Base-by-base conservation (phyloP, 2,888 invertebrate species). In the Piscicola geometra region DNA sequence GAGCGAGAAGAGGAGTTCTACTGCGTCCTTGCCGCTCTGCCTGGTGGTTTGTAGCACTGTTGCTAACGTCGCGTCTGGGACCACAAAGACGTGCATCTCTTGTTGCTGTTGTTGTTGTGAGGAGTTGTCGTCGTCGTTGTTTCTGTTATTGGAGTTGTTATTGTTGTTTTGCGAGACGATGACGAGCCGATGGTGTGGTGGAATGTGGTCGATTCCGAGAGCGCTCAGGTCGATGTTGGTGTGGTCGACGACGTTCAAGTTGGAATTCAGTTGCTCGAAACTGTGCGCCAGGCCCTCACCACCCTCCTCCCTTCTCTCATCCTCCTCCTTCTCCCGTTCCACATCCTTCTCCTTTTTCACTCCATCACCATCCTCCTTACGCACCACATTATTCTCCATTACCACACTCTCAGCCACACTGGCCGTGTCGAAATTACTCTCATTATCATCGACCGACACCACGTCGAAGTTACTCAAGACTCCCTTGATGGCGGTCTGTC, bases 161-260 rank as follows among this genome's bases (percentile, higher is more conserved):
- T n/a, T 30, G 9, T 33, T 47, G 2, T 52, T n/a, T 33, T 32
- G 32, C 18, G 73, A 33, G 25, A 73, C 28, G 41, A 73, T 52
- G 25, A 73, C 73, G 52, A 73, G 64, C 12, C 35, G 30, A 52
- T 73, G 73, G n/a, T 41, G 32, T 1, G 33, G 25, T 32, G 73
- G 73, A 36, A 73, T 73, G n/a, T 73, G 33, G 18, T 56, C 73
- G 64, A 73, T 73, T 60, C 73, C 73, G 35, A 73, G 73, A 9
- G 56, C 32, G 2, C 25, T 52, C 0, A 73, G 73, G 35, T 73
- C 60, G 36, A 64, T 36, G 0, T 56, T 35, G 35, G 30, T 64
- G 64, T 73, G 73, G 41, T 73, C 73, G 25, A 73, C 33, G 5
- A 73, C 60, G 36, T 73, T 30, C 50, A 47, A 28, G 25, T 70